A percentile compares a stretch with the other conserved stretches of the same genome.
Evolutionary conservation across 2,113 vertebrate species (phyloP).

Genomic region (Brevimyrus niger): DNA sequence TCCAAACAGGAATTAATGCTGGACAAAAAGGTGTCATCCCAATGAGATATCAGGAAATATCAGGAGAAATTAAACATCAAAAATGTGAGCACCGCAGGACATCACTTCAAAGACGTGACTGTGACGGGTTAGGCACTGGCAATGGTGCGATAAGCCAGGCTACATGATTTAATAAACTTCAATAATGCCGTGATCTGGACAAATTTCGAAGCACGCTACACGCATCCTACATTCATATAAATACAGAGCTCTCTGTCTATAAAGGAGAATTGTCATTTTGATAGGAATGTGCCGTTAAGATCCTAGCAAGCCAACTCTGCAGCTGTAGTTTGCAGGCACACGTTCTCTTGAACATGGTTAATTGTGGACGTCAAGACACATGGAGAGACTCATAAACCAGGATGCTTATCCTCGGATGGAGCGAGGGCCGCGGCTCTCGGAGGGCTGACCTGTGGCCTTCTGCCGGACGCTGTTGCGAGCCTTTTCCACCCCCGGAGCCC

Average conservation of each 20-base stretch:
- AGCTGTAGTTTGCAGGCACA: neutral
- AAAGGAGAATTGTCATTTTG: neutral
- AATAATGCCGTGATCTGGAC: neutral
- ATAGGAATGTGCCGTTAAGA: neutral
- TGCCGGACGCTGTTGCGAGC: slow-evolving; percentile 87
- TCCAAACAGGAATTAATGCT: slow-evolving; percentile 13
- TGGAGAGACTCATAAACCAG: neutral
- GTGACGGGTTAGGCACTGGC: neutral
- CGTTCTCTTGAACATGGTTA: neutral
- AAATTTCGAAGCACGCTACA: neutral
- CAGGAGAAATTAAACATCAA: neutral
- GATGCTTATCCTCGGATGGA: neutral
- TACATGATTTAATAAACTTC: neutral
- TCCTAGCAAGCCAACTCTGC: neutral
- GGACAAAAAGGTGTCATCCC: neutral
- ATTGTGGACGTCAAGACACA: neutral
- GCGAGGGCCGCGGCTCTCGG: neutral
- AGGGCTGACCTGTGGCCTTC: slow-evolving; percentile 81
- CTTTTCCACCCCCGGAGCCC: slow-evolving; percentile 87
- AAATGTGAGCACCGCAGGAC: neutral
- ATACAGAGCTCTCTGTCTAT: neutral
- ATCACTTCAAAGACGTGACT: neutral
- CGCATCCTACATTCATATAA: neutral
- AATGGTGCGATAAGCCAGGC: neutral
- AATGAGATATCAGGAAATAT: neutral